Conservation (phyloP, 2,113 vertebrate species). For the Menidia beryllina region DNA sequence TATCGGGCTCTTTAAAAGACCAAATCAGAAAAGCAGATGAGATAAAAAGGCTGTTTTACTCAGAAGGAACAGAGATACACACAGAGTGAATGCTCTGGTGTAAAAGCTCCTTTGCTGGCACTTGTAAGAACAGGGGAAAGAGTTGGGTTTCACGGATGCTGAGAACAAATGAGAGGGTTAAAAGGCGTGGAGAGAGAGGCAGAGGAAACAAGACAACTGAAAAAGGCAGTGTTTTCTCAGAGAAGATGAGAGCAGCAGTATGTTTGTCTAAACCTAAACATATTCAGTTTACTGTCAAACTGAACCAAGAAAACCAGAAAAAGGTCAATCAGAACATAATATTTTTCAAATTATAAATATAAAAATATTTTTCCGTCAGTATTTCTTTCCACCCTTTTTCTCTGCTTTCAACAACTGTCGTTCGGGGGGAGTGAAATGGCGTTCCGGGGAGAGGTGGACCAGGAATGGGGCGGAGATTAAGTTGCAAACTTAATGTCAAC, state of each 20-base stretch:
- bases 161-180: slow-evolving; percentile 21
- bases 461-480: no score
- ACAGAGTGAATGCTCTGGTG: slow-evolving; percentile 51
- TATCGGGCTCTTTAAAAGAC: slow-evolving; percentile 38
- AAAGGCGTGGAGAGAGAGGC: slow-evolving; percentile 18
- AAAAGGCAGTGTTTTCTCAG: not conserved
- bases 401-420: no score
- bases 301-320: not conserved
- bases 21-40: slow-evolving; percentile 54
- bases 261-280: not conserved
- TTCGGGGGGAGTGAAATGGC: no score
- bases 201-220: not conserved
- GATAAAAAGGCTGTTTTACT: slow-evolving; percentile 48
- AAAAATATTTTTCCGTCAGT: no score
- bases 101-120: slow-evolving; percentile 59
- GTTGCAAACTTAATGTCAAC: not conserved
- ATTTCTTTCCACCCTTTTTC: no score
- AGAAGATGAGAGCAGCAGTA: not conserved
- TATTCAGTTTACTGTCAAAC: not conserved
- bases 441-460: no score
- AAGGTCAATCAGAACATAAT: no score
- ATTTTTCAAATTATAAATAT: no score
- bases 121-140: slow-evolving; percentile 28
- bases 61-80: slow-evolving; percentile 50
- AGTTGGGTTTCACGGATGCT: slow-evolving; percentile 35